Conservation (phyloP, 2,113 vertebrate genomes). For the Sigmodon hispidus region DNA sequence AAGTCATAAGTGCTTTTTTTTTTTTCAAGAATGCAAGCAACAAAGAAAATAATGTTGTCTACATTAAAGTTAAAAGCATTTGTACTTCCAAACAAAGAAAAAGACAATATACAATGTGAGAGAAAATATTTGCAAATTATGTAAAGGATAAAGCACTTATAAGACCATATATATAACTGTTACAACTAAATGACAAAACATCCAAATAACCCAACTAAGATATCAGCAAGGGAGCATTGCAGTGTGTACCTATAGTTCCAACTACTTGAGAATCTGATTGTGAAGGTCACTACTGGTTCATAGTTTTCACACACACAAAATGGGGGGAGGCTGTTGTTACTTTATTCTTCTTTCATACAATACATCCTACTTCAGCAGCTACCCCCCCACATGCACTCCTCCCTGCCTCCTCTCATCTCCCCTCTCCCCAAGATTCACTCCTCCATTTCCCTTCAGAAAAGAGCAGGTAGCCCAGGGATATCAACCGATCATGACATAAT, state of each 20-base stretch:
- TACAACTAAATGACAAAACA: background rate
- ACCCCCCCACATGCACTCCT: too few relatives aligned
- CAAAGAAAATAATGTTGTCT: background rate
- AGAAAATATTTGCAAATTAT: background rate
- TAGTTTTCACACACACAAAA: background rate
- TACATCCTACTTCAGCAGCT: too few relatives aligned
- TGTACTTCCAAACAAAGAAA: background rate
- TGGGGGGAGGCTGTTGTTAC: too few relatives aligned
- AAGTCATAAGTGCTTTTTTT: background rate
- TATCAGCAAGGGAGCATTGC: background rate
- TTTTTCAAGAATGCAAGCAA: background rate
- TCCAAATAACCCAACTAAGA: background rate
- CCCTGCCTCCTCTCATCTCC: too few relatives aligned
- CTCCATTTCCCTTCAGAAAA: too few relatives aligned
- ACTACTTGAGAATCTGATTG: background rate
- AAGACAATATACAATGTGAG: background rate
- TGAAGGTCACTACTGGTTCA: background rate
- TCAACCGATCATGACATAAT: too few relatives aligned
- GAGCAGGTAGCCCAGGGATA: too few relatives aligned
- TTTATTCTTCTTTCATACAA: too few relatives aligned
- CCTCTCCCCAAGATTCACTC: too few relatives aligned
- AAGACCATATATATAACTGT: background rate
- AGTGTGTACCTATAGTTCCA: background rate
- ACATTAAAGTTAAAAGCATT: background rate
- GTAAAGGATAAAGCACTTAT: background rate